A percentile compares a stretch with the other conserved stretches of the same genome.
Conservation (phyloP, 2,888 invertebrate genomes). For the Acanthosepion esculentum region DNA sequence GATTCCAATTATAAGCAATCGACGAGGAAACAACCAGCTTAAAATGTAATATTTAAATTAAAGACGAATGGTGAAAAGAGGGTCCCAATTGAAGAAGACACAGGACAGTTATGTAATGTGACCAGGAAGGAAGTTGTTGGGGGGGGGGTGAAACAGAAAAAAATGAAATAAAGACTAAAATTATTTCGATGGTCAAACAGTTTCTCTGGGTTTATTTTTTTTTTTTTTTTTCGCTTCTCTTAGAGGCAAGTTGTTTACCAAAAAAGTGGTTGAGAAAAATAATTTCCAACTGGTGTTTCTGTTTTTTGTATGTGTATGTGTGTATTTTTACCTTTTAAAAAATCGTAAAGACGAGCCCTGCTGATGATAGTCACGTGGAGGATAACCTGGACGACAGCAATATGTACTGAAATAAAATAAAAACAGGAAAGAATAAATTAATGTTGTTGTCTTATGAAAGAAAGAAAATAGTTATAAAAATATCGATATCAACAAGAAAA, state of each 20-base stretch:
- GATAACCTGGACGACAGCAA: neutral
- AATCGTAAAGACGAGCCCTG: neutral
- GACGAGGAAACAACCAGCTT: neutral
- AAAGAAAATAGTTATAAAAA: neutral
- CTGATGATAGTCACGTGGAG: neutral
- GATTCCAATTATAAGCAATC: neutral
- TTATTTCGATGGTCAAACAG: neutral
- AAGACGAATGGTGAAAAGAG: neutral
- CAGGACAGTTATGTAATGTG: neutral
- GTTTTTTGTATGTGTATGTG: too few relatives aligned
- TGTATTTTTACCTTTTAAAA: neutral
- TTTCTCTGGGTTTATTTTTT: neutral
- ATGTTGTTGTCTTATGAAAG: neutral
- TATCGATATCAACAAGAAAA: neutral
- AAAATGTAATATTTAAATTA: neutral
- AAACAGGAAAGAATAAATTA: neutral
- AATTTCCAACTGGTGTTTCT: too few relatives aligned
- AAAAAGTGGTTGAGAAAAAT: too few relatives aligned
- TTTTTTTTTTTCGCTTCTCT: neutral
- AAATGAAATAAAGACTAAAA: neutral
- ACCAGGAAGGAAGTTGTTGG: neutral
- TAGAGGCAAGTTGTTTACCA: neutral
- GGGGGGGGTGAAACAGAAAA: too few relatives aligned
- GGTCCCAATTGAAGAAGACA: neutral
- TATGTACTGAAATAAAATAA: conserved; percentile 9